Evolutionary conservation across 2,113 vertebrate genomes (phyloP), one percentile per base, ranked within the genome.

Genomic region (Microcebus tavaratra): DNA sequence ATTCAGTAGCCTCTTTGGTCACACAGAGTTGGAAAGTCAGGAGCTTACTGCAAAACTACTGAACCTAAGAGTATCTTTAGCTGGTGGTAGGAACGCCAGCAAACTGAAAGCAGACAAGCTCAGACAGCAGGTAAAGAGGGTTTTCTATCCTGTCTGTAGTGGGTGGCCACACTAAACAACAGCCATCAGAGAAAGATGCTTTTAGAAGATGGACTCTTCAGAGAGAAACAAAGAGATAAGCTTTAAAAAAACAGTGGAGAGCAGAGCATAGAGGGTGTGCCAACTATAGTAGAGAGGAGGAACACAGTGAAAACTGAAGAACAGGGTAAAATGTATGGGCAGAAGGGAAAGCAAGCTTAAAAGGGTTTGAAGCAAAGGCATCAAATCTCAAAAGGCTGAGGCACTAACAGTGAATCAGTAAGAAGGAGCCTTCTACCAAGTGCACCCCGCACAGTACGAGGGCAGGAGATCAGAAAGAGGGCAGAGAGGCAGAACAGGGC

Each of bases 171-270:
- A 57, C 18, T 59, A 94, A 84, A 75, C 13, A 61, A 70, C 1
- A 81, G 36, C 76, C 84, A 20, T 73, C 27, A 53, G 79, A 75
- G 50, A 67, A 65, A 83, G 23, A 61, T 10, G 21, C 42, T 79
- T 85, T 72, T 55, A 57, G 45, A 67, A 90, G n/a, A 45, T 59
- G 10, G 31, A 12, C 23, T 73, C 39, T 88, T 94, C 31, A 72
- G 25, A 94, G 53, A 84, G 42, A 88, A 65, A 84, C 3, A 95
- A 87, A 59, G 70, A 96, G 83, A 67, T 83, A 50, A 55, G 39
- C 23, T 3, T 70, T 17, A 73, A 76, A 81, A 93, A 80, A 23
- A 63, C 27, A 67, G 20, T 25, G 27, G 48, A 73, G 50, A 61
- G 39, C 4, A 15, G 59, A 68, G 2, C 36, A 72, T 0, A 25